These are phyloP conservation scores for Himalopsyche kuldschensis DNA, from an alignment of 2,888 invertebrate species.

Conservation along the genomic window DNA sequence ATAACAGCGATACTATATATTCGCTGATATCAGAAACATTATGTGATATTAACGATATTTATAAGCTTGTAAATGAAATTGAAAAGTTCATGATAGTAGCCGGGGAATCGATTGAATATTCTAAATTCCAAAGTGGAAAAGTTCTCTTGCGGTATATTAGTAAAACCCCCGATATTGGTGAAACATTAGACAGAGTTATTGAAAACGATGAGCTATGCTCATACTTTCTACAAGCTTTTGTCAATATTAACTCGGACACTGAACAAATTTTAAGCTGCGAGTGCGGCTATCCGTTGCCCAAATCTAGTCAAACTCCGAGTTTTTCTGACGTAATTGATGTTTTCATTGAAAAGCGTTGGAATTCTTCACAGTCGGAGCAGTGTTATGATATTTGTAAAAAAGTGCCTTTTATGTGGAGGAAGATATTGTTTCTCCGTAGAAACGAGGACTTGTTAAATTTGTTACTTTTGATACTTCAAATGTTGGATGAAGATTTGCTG, in stretches of 20 bases:
- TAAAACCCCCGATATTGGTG: constrained; percentile 44
- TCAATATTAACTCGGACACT: constrained; percentile 57
- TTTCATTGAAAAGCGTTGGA: constrained; percentile 59
- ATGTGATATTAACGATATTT: constrained; percentile 57
- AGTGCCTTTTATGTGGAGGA: constrained; percentile 67
- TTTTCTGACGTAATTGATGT: constrained; percentile 61
- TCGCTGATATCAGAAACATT: constrained; percentile 48
- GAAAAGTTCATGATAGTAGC: constrained; percentile 50
- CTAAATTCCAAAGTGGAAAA: constrained; percentile 29
- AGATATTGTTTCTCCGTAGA: constrained; percentile 57
- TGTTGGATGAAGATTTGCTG: constrained; percentile 60
- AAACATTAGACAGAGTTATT: constrained; percentile 48
- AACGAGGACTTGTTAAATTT: constrained; percentile 57
- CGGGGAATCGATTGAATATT: constrained; percentile 18
- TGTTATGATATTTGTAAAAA: constrained; percentile 59
- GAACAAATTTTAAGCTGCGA: constrained; percentile 56
- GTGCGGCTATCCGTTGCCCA: constrained; percentile 64
- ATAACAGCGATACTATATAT: constrained; percentile 45
- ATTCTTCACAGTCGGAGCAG: constrained; percentile 50
- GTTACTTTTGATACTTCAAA: constrained; percentile 63
- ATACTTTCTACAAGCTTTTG: constrained; percentile 62
- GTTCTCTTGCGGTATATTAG: constrained; percentile 49
- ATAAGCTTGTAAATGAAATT: constrained; percentile 50
- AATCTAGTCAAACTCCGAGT: constrained; percentile 50
- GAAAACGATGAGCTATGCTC: constrained; percentile 53